These are phyloP conservation scores for Cyanistes caeruleus DNA, from an alignment of 2,113 vertebrate genomes.

Conservation along the genomic window DNA sequence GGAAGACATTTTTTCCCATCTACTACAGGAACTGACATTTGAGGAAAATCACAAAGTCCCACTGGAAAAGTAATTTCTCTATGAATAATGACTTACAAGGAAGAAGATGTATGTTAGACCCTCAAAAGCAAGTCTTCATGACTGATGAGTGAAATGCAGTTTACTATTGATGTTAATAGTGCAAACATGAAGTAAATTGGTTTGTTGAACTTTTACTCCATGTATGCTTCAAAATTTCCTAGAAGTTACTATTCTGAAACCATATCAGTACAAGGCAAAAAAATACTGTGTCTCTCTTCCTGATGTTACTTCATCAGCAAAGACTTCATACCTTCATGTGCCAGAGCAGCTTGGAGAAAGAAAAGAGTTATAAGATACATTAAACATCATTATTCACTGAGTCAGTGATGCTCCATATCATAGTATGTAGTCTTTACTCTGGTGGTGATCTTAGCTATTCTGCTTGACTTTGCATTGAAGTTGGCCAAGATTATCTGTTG, in stretches of 20 bases:
- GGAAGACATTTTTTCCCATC: not conserved
- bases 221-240: not conserved
- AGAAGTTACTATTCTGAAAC: not conserved
- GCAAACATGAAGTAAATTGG: not conserved
- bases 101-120: not conserved
- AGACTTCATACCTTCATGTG: not conserved
- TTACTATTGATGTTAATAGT: not conserved
- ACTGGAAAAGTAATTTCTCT: not conserved
- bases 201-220: not conserved
- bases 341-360: not conserved
- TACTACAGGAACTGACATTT: not conserved
- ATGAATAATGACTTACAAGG: not conserved
- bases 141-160: not conserved
- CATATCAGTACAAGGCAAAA: not conserved
- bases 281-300: not conserved
- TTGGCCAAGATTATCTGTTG: not conserved
- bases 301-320: not conserved
- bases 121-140: not conserved
- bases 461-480: not conserved
- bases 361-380: not conserved
- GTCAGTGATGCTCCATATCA: not conserved
- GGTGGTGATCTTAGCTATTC: not conserved
- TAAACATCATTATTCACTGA: not conserved
- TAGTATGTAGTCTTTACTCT: not conserved
- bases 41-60: not conserved